These are phyloP conservation scores for Apodemia mormo DNA, from an alignment of 2,888 invertebrate species.

Conservation along the genomic window DNA sequence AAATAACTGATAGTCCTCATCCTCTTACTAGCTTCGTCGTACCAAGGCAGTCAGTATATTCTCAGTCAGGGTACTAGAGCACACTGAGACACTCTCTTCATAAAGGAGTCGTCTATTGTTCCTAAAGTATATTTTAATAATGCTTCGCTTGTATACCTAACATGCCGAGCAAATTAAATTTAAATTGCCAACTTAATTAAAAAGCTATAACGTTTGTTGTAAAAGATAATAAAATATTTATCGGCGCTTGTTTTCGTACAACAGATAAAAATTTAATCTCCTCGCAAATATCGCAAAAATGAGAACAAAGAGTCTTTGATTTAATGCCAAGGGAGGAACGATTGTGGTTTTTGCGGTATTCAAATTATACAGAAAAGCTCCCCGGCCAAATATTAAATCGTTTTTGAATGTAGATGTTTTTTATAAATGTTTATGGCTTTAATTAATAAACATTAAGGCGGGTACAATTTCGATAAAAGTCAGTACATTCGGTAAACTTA, in stretches of 20 bases:
- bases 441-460: no score
- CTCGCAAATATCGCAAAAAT: slow-evolving; percentile 15
- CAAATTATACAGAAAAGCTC: slow-evolving; percentile 11
- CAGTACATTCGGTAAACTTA: no score
- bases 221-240: slow-evolving; percentile 18
- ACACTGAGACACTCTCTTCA: no score
- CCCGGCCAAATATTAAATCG: background rate
- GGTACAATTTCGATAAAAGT: no score
- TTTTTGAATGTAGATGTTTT: slow-evolving; percentile 3
- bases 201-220: slow-evolving; percentile 1
- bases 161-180: background rate
- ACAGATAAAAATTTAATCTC: slow-evolving; percentile 18
- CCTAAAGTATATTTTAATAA: background rate
- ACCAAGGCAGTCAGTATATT: no score
- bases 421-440: no score
- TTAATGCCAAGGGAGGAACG: slow-evolving; percentile 9
- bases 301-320: slow-evolving; percentile 16
- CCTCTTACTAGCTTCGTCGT: no score
- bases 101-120: background rate
- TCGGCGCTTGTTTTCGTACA: slow-evolving; percentile 3
- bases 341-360: slow-evolving; percentile 19
- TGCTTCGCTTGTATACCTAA: background rate
- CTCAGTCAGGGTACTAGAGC: no score
- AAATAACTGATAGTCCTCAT: no score
- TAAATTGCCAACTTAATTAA: slow-evolving; percentile 3